Evolutionary conservation across 2,888 invertebrate genomes (phyloP).

Genomic region (Troides oblongomaculatus): DNA sequence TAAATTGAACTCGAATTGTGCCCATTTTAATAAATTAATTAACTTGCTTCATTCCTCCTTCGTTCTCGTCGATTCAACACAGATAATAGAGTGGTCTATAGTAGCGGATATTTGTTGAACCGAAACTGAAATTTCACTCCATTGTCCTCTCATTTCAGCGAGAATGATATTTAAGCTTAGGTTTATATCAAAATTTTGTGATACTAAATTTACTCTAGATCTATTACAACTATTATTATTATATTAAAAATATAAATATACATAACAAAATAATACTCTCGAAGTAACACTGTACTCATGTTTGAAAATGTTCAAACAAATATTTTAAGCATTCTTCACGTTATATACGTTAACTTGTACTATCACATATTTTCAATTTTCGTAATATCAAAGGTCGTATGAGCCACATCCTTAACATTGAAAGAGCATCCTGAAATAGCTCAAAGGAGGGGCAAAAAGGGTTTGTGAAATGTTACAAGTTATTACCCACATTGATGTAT

Average conservation of each 20-base stretch:
- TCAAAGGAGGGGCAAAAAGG: slow-evolving; percentile 2
- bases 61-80: not conserved
- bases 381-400: not conserved
- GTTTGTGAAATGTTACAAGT: not conserved
- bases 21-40: slow-evolving; percentile 6
- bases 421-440: not conserved
- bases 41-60: not conserved
- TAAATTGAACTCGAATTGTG: not conserved
- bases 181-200: not conserved
- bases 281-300: no score
- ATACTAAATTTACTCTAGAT: no score
- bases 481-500: slow-evolving; percentile 5
- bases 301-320: no score
- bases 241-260: no score
- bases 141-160: slow-evolving; percentile 20
- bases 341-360: not conserved
- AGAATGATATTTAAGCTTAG: slow-evolving; percentile 1
- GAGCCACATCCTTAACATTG: not conserved
- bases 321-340: no score
- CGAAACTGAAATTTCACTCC: slow-evolving; percentile 7
- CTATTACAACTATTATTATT: no score
- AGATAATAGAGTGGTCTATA: slow-evolving; percentile 4
- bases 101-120: not conserved
- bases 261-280: no score
- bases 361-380: not conserved